Evolutionary conservation across 2,797 vertebrate species (phyloP).

Genomic region (Todus mexicanus): DNA sequence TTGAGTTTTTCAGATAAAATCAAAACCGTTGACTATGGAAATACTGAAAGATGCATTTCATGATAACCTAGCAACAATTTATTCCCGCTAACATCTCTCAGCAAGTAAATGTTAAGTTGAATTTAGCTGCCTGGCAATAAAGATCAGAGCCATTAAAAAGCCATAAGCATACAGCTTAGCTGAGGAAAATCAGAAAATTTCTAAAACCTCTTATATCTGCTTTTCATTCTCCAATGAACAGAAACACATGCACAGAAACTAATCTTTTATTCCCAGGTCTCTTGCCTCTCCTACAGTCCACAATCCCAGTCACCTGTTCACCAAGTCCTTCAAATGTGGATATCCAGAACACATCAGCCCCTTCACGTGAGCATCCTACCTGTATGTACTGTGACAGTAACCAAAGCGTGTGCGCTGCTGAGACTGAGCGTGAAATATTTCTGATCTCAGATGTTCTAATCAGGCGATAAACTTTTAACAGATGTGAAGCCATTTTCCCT

Average conservation of each 20-base stretch:
- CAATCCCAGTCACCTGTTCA: not conserved
- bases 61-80: conserved; percentile 44
- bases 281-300: not conserved
- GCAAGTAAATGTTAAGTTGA: conserved; percentile 5
- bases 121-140: not conserved
- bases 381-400: not conserved
- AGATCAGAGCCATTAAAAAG: conserved; percentile 23
- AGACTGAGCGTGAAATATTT: not conserved
- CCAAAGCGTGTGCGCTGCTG: not conserved
- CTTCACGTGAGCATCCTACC: not conserved
- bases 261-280: not conserved
- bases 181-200: not conserved
- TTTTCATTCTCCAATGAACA: conserved; percentile 1
- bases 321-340: not conserved
- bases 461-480: conserved; percentile 9
- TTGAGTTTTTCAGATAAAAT: conserved; percentile 23
- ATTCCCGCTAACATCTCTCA: conserved; percentile 22
- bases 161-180: not conserved
- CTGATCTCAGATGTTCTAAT: not conserved
- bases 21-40: not conserved
- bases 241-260: not conserved
- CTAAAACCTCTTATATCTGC: not conserved
- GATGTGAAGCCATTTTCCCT: not conserved
- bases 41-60: conserved; percentile 13
- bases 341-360: not conserved